Conservation (phyloP, 2,797 vertebrate genomes). For the Streptopelia turtur region DNA sequence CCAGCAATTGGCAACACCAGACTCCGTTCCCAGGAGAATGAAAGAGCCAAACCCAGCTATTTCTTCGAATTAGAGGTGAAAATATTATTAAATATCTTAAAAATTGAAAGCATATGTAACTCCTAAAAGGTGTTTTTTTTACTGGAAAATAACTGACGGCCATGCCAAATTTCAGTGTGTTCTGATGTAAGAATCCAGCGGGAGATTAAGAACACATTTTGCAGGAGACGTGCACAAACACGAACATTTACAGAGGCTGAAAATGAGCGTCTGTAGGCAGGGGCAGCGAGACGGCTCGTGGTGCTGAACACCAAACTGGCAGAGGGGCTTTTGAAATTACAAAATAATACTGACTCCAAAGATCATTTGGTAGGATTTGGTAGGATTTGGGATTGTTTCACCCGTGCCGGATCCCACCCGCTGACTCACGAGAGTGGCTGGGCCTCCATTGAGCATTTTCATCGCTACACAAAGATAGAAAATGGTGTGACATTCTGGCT, state of each 20-base stretch:
- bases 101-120: constrained; percentile 56
- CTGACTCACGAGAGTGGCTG: neutral
- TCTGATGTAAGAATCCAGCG: constrained; percentile 61
- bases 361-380: neutral
- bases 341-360: neutral
- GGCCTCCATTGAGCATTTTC: neutral
- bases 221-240: constrained; percentile 3
- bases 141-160: constrained; percentile 68
- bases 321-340: neutral
- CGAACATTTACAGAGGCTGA: neutral
- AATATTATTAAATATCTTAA: constrained; percentile 58
- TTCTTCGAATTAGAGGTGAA: constrained; percentile 64
- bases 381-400: neutral
- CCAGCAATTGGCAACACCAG: neutral
- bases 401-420: neutral
- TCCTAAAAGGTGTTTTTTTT: constrained; percentile 58
- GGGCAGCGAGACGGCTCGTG: neutral
- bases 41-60: constrained; percentile 50
- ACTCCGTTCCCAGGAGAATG: constrained; percentile 1
- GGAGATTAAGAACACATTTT: constrained; percentile 71
- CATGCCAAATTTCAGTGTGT: constrained; percentile 48
- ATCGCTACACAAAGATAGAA: neutral
- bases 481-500: neutral
- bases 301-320: neutral
- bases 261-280: neutral